Conservation (phyloP, 1,140 invertebrate species). For the Tenebrio molitor region DNA sequence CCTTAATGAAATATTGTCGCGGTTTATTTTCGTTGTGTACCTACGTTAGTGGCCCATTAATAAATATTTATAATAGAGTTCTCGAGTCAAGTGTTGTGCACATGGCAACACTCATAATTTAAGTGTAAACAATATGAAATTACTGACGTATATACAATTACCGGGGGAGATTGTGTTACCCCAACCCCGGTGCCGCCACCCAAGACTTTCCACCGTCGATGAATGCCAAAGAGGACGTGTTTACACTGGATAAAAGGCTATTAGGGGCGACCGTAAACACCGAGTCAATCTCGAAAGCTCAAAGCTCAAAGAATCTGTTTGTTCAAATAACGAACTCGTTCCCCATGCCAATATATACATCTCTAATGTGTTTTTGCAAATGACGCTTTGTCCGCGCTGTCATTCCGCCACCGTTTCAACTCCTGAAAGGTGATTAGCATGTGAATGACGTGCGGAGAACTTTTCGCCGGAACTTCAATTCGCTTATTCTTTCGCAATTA, state of each 20-base stretch:
- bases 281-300: constrained; percentile 53
- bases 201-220: constrained; percentile 25
- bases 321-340: neutral
- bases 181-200: constrained; percentile 43
- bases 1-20: constrained; percentile 8
- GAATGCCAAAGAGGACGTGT: constrained; percentile 36
- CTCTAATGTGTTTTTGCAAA: constrained; percentile 43
- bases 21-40: constrained; percentile 49
- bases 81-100: constrained; percentile 54
- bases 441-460: constrained; percentile 31
- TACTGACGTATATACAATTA: constrained; percentile 51
- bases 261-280: constrained; percentile 49
- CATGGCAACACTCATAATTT: constrained; percentile 53
- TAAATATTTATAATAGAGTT: constrained; percentile 54
- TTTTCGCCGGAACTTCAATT: constrained; percentile 11
- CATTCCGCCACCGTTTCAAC: too few relatives aligned
- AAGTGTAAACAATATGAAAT: constrained; percentile 55
- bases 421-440: too few relatives aligned
- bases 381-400: constrained; percentile 3
- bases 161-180: constrained; percentile 48
- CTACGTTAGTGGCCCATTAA: constrained; percentile 48
- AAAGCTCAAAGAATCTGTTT: constrained; percentile 43
- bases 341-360: constrained; percentile 42
- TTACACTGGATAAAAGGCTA: constrained; percentile 53
- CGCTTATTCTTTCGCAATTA: constrained; percentile 30